These are phyloP conservation scores for Pharmacophagus antenor DNA, from an alignment of 2,888 invertebrate genomes.

Conservation along the genomic window DNA sequence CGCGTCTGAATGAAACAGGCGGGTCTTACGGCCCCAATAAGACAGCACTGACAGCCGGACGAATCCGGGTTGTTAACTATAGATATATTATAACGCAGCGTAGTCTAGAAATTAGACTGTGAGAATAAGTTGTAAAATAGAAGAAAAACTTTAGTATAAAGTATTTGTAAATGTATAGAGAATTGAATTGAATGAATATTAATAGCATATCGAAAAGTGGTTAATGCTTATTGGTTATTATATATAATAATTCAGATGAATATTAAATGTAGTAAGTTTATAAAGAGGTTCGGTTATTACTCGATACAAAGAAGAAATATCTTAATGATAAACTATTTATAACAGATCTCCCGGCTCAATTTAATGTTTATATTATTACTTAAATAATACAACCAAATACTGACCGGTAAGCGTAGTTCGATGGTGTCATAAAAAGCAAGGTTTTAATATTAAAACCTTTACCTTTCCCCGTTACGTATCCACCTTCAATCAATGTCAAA, in stretches of 20 bases:
- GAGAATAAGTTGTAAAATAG: background rate
- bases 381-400: too few relatives aligned
- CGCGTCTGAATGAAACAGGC: slow-evolving; percentile 49
- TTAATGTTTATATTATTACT: too few relatives aligned
- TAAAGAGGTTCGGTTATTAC: too few relatives aligned
- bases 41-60: slow-evolving; percentile 42
- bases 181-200: too few relatives aligned
- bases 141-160: background rate
- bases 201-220: too few relatives aligned
- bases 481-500: slow-evolving; percentile 56
- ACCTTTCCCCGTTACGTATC: slow-evolving; percentile 42
- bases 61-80: slow-evolving; percentile 32
- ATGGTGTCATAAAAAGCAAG: slow-evolving; percentile 22
- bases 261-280: too few relatives aligned
- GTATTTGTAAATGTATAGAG: too few relatives aligned
- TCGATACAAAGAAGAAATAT: too few relatives aligned
- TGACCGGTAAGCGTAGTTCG: background rate
- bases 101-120: background rate
- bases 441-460: slow-evolving; percentile 37
- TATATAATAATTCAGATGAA: too few relatives aligned
- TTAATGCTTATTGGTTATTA: too few relatives aligned
- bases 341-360: too few relatives aligned
- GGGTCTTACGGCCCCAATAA: slow-evolving; percentile 53
- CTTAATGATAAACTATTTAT: too few relatives aligned
- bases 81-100: slow-evolving; percentile 3